These are phyloP conservation scores for Diadumene lineata DNA, from an alignment of 92 coral and sea anemone genomes.

Conservation along the genomic window DNA sequence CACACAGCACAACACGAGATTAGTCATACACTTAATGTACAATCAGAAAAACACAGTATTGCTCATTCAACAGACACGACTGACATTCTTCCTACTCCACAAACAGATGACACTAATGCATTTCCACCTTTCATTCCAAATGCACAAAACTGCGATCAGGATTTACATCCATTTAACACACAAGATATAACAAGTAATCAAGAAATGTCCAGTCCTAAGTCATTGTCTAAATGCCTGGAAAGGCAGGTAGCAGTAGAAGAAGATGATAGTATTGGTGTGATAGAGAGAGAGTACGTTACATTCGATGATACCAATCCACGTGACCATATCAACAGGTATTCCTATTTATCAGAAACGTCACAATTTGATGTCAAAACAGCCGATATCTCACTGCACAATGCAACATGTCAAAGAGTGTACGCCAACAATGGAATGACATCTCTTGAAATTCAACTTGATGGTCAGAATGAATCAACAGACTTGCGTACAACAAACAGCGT, in stretches of 20 bases:
- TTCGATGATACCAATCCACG: background rate
- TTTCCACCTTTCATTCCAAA: too few species aligned
- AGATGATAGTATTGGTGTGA: background rate
- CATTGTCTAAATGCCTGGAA: constrained; percentile 1
- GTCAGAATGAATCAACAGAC: background rate
- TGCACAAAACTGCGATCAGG: too few species aligned
- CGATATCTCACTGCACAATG: too few species aligned
- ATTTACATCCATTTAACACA: too few species aligned
- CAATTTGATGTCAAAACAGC: background rate
- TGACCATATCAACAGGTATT: background rate
- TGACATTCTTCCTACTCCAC: too few species aligned
- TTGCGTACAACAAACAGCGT: background rate
- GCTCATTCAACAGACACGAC: too few species aligned
- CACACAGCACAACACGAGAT: too few species aligned
- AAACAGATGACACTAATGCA: too few species aligned
- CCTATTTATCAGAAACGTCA: background rate
- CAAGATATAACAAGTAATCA: too few species aligned
- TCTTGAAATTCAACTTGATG: background rate
- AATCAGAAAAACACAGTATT: too few species aligned
- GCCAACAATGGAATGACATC: background rate
- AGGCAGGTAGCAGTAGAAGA: constrained; percentile 23
- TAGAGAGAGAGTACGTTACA: background rate
- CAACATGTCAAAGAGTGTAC: background rate
- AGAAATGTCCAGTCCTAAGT: background rate
- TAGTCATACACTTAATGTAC: too few species aligned